phyloP scores from a whole-genome alignment of 1,140 invertebrate species.

The Drepana arcuata region DNA sequence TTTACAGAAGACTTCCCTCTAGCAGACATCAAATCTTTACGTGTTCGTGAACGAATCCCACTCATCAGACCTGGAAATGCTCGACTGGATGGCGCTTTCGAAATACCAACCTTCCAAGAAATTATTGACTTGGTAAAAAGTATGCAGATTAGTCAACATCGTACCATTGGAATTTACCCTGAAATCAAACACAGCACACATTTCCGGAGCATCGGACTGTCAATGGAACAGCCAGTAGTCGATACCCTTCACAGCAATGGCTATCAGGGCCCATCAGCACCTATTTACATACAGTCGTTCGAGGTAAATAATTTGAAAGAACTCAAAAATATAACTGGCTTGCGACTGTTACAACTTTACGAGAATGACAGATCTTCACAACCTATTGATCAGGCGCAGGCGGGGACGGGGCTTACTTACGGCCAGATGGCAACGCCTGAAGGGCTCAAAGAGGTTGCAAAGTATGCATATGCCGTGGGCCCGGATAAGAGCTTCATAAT shows the following conservation, averaged over 20 bases:
- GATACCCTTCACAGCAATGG: constrained; percentile 46
- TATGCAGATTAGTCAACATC: constrained; percentile 40
- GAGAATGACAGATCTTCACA: constrained; percentile 14
- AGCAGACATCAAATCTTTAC: constrained; percentile 49
- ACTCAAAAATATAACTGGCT: constrained; percentile 43
- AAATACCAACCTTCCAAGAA: constrained; percentile 52
- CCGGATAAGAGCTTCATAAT: constrained; percentile 55
- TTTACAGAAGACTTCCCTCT: constrained; percentile 63
- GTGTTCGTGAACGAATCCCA: constrained; percentile 40
- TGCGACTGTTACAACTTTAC: constrained; percentile 44
- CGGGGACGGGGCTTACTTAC: constrained; percentile 35
- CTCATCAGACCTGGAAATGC: constrained; percentile 41
- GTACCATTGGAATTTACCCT: constrained; percentile 57
- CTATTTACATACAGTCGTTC: constrained; percentile 55
- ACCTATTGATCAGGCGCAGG: constrained; percentile 37
- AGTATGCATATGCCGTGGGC: constrained; percentile 48
- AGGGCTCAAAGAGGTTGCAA: constrained; percentile 41
- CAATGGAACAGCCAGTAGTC: constrained; percentile 44
- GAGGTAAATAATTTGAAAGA: constrained; percentile 52
- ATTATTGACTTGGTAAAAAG: constrained; percentile 51
- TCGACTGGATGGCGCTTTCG: constrained; percentile 37
- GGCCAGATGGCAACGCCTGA: constrained; percentile 41
- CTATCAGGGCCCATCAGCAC: constrained; percentile 27
- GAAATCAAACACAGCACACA: constrained; percentile 52
- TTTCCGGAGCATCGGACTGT: constrained; percentile 36